These are phyloP conservation scores for Leptosomus discolor DNA, from an alignment of 2,113 vertebrate genomes.

Conservation along the genomic window DNA sequence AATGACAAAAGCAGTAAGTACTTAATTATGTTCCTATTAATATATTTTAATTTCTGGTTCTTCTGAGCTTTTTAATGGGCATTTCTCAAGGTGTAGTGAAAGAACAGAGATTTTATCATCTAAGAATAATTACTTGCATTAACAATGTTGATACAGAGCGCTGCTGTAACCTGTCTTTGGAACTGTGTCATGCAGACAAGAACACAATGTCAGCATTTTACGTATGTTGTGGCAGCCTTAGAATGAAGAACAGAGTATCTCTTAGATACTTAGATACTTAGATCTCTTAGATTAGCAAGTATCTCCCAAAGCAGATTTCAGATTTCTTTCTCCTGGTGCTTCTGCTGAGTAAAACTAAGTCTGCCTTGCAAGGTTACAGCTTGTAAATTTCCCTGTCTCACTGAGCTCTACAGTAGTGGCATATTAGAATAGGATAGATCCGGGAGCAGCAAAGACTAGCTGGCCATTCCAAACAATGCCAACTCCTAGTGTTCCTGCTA, in stretches of 20 bases:
- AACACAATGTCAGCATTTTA: not conserved
- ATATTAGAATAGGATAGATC: not conserved
- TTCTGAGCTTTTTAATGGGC: slow-evolving; percentile 52
- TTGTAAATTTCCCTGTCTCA: not conserved
- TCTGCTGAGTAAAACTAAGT: not conserved
- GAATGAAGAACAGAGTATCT: not conserved
- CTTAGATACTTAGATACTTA: too few relatives aligned
- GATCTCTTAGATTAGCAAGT: too few relatives aligned
- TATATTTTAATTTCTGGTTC: slow-evolving; percentile 51
- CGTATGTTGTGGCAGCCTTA: not conserved
- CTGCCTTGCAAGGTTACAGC: not conserved
- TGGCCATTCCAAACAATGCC: not conserved
- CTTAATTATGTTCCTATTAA: slow-evolving; percentile 67
- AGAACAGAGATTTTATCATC: slow-evolving; percentile 29
- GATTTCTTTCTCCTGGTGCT: not conserved
- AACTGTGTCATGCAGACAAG: not conserved
- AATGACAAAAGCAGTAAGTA: slow-evolving; percentile 63
- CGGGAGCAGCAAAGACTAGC: not conserved
- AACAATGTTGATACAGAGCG: not conserved
- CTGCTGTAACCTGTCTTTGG: not conserved
- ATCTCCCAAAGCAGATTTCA: not conserved
- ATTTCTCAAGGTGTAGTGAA: slow-evolving; percentile 54
- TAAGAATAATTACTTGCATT: slow-evolving; percentile 50
- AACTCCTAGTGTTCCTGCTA: not conserved
- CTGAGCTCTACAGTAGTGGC: not conserved